Conservation (phyloP, 2,797 vertebrate genomes). For the Pseudochirops cupreus region DNA sequence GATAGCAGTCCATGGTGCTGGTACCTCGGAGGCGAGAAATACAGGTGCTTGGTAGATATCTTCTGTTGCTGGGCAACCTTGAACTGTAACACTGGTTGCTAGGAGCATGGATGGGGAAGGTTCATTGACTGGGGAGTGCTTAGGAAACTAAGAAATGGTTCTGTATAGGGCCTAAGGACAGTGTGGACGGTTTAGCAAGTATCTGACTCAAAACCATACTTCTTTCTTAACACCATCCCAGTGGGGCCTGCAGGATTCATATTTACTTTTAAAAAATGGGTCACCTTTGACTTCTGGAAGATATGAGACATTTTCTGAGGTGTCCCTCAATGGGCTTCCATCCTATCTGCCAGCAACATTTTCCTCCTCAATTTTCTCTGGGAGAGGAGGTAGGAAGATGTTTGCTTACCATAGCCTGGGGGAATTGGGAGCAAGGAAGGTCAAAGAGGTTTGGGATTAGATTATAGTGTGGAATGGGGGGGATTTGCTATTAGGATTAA, state of each 20-base stretch:
- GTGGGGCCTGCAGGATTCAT: background rate
- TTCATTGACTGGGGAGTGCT: background rate
- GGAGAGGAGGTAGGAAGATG: background rate
- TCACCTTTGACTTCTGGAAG: background rate
- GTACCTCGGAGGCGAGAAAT: background rate
- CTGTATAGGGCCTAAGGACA: background rate
- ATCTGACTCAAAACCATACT: background rate
- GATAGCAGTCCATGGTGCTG: background rate
- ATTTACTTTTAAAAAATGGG: background rate
- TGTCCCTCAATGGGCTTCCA: background rate
- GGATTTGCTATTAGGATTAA: background rate
- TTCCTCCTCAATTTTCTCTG: background rate
- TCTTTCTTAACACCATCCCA: background rate
- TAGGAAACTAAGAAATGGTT: background rate
- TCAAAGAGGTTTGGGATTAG: background rate
- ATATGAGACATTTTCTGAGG: background rate
- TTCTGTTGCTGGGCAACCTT: conserved; percentile 76
- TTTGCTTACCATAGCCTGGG: background rate
- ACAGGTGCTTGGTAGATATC: conserved; percentile 72
- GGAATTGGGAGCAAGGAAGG: background rate
- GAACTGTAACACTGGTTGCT: conserved; percentile 80
- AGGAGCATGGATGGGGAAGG: conserved; percentile 60
- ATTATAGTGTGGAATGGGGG: background rate
- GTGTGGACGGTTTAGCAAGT: conserved; percentile 7
- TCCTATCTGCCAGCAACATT: background rate